These are phyloP conservation scores for Apoderus coryli DNA, from an alignment of 2,888 invertebrate species.

Conservation along the genomic window DNA sequence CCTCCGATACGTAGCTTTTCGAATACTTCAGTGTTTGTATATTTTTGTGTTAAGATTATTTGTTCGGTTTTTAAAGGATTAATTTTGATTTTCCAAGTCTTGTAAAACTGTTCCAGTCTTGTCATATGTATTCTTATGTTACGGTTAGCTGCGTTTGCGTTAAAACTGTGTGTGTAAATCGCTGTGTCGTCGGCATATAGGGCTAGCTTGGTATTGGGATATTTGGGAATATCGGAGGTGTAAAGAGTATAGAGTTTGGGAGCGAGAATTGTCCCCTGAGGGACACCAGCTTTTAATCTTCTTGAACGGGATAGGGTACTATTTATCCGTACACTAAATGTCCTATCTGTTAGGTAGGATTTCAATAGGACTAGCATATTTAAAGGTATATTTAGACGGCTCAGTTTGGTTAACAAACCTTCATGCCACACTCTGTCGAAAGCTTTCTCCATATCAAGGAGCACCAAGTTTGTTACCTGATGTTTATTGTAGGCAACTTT, in stretches of 20 bases:
- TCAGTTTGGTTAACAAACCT: neutral
- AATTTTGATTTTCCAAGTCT: constrained; percentile 1
- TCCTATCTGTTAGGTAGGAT: neutral
- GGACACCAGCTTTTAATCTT: neutral
- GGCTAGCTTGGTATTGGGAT: neutral
- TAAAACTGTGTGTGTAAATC: too few relatives aligned
- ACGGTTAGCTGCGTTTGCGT: too few relatives aligned
- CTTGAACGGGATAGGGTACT: neutral
- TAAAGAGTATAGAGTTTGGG: neutral
- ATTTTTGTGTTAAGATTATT: neutral
- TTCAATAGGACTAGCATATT: neutral
- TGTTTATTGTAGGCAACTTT: neutral
- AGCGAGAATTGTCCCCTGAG: neutral
- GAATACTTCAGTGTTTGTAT: neutral
- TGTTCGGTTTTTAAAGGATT: neutral
- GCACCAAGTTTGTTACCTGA: neutral
- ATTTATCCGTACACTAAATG: constrained; percentile 2
- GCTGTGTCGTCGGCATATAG: constrained; percentile 1
- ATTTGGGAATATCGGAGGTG: neutral
- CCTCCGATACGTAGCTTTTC: neutral
- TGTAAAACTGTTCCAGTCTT: neutral
- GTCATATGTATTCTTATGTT: neutral
- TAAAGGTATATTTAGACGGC: neutral
- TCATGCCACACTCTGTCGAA: constrained; percentile 1
- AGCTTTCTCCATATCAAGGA: constrained; percentile 1